phyloP scores from a whole-genome alignment of 1,140 invertebrate genomes.

The Hylaeus volcanicus region DNA sequence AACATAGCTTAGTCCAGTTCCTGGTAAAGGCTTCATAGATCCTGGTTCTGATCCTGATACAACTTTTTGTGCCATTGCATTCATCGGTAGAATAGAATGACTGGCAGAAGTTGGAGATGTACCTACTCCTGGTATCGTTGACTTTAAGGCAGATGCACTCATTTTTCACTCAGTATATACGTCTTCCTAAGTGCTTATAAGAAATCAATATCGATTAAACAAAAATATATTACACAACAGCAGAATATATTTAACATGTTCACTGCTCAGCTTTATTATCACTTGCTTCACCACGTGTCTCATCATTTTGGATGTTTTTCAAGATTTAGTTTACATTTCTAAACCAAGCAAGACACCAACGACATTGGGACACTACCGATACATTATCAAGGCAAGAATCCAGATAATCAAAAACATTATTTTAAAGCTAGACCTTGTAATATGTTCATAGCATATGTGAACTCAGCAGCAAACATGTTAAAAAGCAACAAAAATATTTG shows the following conservation, averaged over 20 bases:
- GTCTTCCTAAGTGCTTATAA: slow-evolving; percentile 40
- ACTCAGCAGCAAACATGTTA: no score
- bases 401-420: no score
- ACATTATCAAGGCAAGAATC: no score
- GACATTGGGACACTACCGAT: no score
- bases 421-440: no score
- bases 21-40: slow-evolving; percentile 74
- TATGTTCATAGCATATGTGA: no score
- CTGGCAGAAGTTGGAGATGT: slow-evolving; percentile 69
- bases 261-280: no score
- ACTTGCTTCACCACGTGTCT: no score
- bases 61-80: slow-evolving; percentile 77
- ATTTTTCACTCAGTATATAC: slow-evolving; percentile 51
- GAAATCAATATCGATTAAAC: slow-evolving; percentile 17
- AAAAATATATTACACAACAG: neutral
- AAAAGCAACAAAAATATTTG: neutral
- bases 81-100: slow-evolving; percentile 78
- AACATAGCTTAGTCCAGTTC: slow-evolving; percentile 73
- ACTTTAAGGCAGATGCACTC: slow-evolving; percentile 74
- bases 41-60: slow-evolving; percentile 71
- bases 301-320: no score
- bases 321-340: no score
- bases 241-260: neutral
- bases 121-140: slow-evolving; percentile 75
- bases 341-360: no score